Evolutionary conservation across 1,140 invertebrate species (phyloP), one percentile per base, ranked within the genome.

Genomic region (Danaus melanippus): DNA sequence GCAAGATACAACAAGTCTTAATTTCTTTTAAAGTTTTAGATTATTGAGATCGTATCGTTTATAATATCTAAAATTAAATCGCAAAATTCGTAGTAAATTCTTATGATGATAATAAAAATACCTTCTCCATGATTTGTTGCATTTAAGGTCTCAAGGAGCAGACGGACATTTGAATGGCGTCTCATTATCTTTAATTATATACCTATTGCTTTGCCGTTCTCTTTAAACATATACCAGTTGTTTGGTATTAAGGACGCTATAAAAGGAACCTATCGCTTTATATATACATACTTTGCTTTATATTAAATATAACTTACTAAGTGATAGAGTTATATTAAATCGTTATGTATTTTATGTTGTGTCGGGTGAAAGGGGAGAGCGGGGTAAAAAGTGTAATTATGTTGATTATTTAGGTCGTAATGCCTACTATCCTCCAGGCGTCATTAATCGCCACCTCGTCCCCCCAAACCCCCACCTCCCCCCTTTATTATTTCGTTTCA

Each of bases 361-460:
- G 21, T 32, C 21, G 21, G 21, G 21, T 32, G 21, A 71, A 79
- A 83, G 73, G 71, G 75, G 76, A 74, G 69, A 66, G 50, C 65
- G 64, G 68, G 78, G 78, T 81, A 84, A 84, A 86, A 86, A 84
- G 79, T 84, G 79, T 84, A 84, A 86, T 86, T 86, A 86, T 86
- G 76, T 83, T 86, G 78, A 86, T 86, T 86, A 86, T 86, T 86
- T 86, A 77, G 81, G 74, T 76, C 81, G 79, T 86, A 86, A 86
- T 84, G 79, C 66, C 67, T 77, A 83, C 80, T 86, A 80, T 81
- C 79, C 62, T 57, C 68, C 67, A 51, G 46, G 46, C 55, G 68
- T 76, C 77, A 84, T 84, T 84, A 84, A 81, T 83, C 72, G 76
- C 71, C 76, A 48, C 67, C 73, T 71, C 49, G 44, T 15, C 53